Evolutionary conservation across 2,113 vertebrate species (phyloP), one percentile per base, ranked within the genome.

Genomic region (Ceuthmochares aereus): DNA sequence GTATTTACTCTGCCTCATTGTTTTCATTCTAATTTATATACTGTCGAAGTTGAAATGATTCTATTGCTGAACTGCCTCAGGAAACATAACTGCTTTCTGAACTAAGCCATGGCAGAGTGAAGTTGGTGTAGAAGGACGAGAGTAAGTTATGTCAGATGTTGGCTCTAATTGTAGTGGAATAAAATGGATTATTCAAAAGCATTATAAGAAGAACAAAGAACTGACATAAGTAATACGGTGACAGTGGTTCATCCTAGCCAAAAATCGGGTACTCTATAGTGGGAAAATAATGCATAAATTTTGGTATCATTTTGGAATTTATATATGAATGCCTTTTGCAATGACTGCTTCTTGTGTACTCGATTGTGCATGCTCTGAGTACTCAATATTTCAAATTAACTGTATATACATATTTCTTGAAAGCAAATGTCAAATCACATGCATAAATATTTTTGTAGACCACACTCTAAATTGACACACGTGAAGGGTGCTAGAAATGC

Each of bases 1-100:
- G 30, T 56, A 73, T 79, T 85, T 79, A 69, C 92, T 94, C 89
- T 10, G 80, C 77, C 90, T 67, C 58, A 51, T 94, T 96, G 66
- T 89, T 94, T 56, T 74, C 3, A 43, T 27, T 85, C 9, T 0
- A 15, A 42, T 87, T 94, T 91, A 59, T 58, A 55, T 67, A 25
- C 34, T 86, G 84, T 67, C 95, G 95, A 88, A 96, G 96, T 25
- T 83, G 63, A 90, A 96, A 68, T 95, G 15, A 95, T 97, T 96
- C 91, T 95, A 72, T 84, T 85, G 79, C 87, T 97, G 94, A 97
- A 92, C 70, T 95, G 89, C 75, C 94, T 79, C 82, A 62, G 89
- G 78, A 96, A 93, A 87, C 58, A 63, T 59, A 95, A 96, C 93
- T 91, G 51, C 77, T 82, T 52, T 66, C 91, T 89, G 91, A 97